Conservation (phyloP, 2,113 vertebrate species). For the Sclerurus mexicanus region DNA sequence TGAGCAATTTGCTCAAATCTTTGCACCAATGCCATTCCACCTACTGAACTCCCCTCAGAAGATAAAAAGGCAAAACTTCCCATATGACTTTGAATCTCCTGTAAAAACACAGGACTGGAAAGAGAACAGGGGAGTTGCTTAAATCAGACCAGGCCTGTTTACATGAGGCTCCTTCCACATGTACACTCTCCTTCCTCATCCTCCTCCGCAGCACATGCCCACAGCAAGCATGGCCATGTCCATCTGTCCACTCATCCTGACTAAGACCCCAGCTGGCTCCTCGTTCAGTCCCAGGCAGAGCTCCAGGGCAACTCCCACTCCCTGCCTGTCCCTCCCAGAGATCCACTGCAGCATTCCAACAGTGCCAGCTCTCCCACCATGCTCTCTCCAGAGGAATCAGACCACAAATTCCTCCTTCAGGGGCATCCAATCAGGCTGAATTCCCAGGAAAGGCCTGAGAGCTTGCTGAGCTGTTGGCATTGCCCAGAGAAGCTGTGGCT, state of each 20-base stretch:
- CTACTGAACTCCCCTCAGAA: background rate
- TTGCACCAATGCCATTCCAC: background rate
- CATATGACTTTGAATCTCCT: rapidly evolving
- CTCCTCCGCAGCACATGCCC: background rate
- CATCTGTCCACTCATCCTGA: background rate
- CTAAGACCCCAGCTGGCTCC: background rate
- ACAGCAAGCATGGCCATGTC: rapidly evolving
- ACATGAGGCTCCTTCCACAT: background rate
- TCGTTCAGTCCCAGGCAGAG: background rate
- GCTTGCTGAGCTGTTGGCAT: background rate
- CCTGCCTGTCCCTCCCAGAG: background rate
- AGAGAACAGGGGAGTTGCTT: background rate
- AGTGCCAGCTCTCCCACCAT: background rate
- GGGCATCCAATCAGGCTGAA: rapidly evolving
- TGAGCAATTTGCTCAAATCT: background rate
- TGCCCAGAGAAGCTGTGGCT: background rate
- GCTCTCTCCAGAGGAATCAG: background rate
- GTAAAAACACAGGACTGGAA: rapidly evolving
- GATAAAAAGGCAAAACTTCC: background rate
- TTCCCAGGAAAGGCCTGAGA: background rate
- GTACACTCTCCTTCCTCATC: background rate
- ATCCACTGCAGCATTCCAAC: background rate
- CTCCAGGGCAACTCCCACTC: background rate
- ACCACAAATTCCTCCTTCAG: background rate
- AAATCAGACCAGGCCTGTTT: background rate